These are phyloP conservation scores for Cephus rjabovi DNA, from an alignment of 2,888 invertebrate genomes.

Conservation along the genomic window DNA sequence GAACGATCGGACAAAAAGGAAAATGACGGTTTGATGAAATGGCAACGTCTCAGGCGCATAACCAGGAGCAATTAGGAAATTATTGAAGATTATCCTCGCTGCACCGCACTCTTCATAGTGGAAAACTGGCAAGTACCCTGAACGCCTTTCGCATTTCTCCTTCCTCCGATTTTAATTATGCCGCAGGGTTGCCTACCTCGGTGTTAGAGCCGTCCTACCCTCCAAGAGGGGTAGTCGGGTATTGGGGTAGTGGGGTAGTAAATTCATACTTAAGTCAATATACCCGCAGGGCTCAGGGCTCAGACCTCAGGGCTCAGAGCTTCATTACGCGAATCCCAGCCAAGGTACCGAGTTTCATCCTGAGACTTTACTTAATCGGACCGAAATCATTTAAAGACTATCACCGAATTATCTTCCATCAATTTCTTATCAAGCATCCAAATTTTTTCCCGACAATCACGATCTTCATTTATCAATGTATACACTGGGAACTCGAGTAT, in stretches of 20 bases:
- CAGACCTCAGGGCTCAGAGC: conserved; percentile 8
- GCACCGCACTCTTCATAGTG: conserved; percentile 28
- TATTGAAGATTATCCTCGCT: conserved; percentile 42
- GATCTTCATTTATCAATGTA: neutral
- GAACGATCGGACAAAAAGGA: neutral
- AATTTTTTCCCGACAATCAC: neutral
- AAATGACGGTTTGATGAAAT: neutral
- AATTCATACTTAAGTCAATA: conserved; percentile 38
- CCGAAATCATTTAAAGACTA: neutral
- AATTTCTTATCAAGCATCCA: neutral
- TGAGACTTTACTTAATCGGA: neutral
- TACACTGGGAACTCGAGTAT: neutral
- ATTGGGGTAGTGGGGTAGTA: conserved; percentile 28
- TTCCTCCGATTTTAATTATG: conserved; percentile 43
- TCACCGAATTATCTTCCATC: neutral
- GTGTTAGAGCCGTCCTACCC: conserved; percentile 15
- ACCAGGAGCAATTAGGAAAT: conserved; percentile 39
- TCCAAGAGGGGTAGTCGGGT: conserved; percentile 18
- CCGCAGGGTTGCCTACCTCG: conserved; percentile 13
- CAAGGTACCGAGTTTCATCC: neutral
- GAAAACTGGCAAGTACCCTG: neutral
- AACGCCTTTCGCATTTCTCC: neutral
- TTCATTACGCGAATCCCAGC: conserved; percentile 18
- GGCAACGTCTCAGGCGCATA: neutral
- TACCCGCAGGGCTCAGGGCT: conserved; percentile 28